These are phyloP conservation scores for Eupithecia inturbata DNA, from an alignment of 2,888 invertebrate species.

Conservation along the genomic window DNA sequence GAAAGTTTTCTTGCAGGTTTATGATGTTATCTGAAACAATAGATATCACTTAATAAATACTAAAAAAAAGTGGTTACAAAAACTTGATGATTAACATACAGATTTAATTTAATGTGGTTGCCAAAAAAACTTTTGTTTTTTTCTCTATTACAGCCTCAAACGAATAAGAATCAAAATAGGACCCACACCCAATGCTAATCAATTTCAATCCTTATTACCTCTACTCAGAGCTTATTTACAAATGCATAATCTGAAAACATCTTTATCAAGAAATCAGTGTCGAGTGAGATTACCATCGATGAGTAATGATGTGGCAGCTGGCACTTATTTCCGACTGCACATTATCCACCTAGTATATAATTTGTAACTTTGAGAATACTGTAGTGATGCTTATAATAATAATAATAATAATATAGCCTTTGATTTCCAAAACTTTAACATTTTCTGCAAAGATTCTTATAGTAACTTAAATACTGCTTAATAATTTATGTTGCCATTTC, in stretches of 20 bases:
- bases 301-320: conserved; percentile 47
- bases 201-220: conserved; percentile 18
- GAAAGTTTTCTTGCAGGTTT: conserved; percentile 68
- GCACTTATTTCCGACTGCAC: conserved; percentile 9
- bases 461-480: too few relatives aligned
- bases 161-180: neutral
- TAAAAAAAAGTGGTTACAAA: too few relatives aligned
- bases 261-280: conserved; percentile 44
- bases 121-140: too few relatives aligned
- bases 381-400: neutral
- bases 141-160: neutral
- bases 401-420: too few relatives aligned
- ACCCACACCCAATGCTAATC: neutral
- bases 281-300: conserved; percentile 39
- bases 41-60: neutral
- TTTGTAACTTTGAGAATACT: neutral
- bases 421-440: too few relatives aligned
- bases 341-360: neutral
- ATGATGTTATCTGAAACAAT: conserved; percentile 79
- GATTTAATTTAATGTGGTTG: too few relatives aligned
- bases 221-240: conserved; percentile 13
- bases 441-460: too few relatives aligned
- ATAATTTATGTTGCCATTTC: too few relatives aligned
- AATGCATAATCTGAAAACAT: conserved; percentile 38
- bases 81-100: too few relatives aligned